A percentile compares a stretch with the other conserved stretches of the same genome.
Evolutionary conservation across 2,797 vertebrate genomes (phyloP).

Genomic region (Synaphobranchus kaupii): DNA sequence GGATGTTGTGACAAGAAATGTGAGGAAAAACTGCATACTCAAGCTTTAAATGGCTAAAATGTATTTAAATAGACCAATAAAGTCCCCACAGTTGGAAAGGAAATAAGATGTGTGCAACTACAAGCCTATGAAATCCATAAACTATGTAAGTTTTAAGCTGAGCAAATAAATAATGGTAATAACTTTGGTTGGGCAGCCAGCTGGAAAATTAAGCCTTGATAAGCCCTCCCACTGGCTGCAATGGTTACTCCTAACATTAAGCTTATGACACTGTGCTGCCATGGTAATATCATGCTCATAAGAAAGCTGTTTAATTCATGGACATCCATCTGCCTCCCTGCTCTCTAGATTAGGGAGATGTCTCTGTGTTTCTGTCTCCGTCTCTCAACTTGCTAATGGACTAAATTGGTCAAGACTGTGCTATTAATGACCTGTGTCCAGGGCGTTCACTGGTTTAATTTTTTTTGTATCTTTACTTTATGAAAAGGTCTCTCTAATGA

Average conservation of each 20-base stretch:
- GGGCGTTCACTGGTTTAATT: neutral
- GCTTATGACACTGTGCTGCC: neutral
- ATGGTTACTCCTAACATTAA: slow-evolving; percentile 18
- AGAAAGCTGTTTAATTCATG: slow-evolving; percentile 18
- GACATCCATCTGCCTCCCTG: slow-evolving; percentile 11
- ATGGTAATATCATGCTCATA: slow-evolving; percentile 9
- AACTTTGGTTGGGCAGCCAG: slow-evolving; percentile 15
- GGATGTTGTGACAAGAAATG: too few species aligned
- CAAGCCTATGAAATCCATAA: neutral
- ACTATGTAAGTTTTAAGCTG: neutral
- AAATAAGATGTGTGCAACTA: neutral
- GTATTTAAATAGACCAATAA: neutral
- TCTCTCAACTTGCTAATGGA: neutral
- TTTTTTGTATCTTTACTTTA: neutral
- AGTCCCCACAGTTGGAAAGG: neutral
- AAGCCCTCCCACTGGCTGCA: slow-evolving; percentile 3
- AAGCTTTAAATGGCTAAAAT: neutral
- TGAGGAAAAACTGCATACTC: too few species aligned
- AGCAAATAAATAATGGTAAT: slow-evolving; percentile 1
- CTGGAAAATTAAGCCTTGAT: slow-evolving; percentile 23
- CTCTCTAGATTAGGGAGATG: neutral
- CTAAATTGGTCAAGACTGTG: neutral
- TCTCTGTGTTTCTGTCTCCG: neutral
- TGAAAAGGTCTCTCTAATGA: slow-evolving; percentile 22
- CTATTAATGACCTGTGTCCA: neutral